These are phyloP conservation scores for Todiramphus saurophagus DNA, from an alignment of 2,113 vertebrate species.

Conservation along the genomic window DNA sequence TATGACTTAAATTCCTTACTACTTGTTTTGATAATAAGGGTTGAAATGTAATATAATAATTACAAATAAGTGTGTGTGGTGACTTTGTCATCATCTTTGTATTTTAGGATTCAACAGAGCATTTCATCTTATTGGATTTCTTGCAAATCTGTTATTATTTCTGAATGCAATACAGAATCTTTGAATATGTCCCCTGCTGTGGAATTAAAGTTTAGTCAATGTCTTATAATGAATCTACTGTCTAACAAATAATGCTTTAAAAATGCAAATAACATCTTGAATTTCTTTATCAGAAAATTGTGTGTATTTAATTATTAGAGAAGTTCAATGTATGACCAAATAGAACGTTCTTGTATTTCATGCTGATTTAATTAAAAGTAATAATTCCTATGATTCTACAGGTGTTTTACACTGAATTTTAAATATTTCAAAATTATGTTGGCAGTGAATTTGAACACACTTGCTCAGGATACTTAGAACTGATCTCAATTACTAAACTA, in stretches of 20 bases:
- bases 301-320: conserved; percentile 61
- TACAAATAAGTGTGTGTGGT: not conserved
- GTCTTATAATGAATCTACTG: conserved; percentile 55
- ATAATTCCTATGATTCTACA: conserved; percentile 53
- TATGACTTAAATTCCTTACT: not conserved
- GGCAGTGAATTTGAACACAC: conserved; percentile 18
- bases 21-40: not conserved
- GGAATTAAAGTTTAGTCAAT: conserved; percentile 59
- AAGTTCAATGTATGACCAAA: conserved; percentile 35
- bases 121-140: conserved; percentile 34
- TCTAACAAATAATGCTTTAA: conserved; percentile 60
- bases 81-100: not conserved
- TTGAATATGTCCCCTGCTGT: conserved; percentile 52
- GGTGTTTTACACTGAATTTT: conserved; percentile 49
- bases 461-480: not conserved
- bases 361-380: conserved; percentile 65
- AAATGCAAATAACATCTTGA: conserved; percentile 60
- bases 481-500: conserved; percentile 9
- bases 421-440: conserved; percentile 36
- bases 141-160: conserved; percentile 50
- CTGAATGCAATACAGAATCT: conserved; percentile 30
- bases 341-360: conserved; percentile 52
- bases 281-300: conserved; percentile 66
- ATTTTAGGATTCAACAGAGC: conserved; percentile 20
- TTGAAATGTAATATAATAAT: conserved; percentile 12